These are phyloP conservation scores for Cheumatopsyche charites DNA, from an alignment of 1,140 invertebrate genomes.

Conservation along the genomic window DNA sequence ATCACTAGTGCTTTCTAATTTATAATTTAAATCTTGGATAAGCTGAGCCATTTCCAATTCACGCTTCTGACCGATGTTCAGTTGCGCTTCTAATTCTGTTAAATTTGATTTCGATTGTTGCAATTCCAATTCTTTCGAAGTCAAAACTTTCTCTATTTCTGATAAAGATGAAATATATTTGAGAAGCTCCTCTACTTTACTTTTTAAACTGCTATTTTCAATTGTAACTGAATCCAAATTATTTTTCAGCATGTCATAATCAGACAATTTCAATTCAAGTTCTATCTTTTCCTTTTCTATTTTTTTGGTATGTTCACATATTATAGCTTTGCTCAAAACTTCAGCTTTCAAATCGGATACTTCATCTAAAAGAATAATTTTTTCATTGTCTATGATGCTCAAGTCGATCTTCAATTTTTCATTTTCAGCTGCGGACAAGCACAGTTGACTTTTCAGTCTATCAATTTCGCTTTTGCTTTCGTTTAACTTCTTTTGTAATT, in stretches of 20 bases:
- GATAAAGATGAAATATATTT: not conserved
- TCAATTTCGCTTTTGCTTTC: conserved; percentile 54
- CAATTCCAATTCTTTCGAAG: not conserved
- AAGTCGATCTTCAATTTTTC: conserved; percentile 58
- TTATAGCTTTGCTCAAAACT: conserved; percentile 43
- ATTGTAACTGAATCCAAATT: conserved; percentile 21
- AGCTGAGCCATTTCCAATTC: not conserved
- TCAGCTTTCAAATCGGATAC: conserved; percentile 54
- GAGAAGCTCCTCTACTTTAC: conserved; percentile 34
- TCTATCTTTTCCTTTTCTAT: conserved; percentile 40
- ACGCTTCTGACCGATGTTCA: not conserved
- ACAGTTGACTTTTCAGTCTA: conserved; percentile 54
- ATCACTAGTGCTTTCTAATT: not conserved
- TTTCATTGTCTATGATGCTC: conserved; percentile 59
- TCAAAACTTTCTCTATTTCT: not conserved
- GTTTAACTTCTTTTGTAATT: conserved; percentile 54
- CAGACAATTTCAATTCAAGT: conserved; percentile 31
- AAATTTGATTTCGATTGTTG: not conserved
- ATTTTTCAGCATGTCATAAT: conserved; percentile 20
- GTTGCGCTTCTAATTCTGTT: not conserved
- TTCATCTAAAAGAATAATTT: conserved; percentile 56
- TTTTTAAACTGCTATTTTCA: conserved; percentile 32
- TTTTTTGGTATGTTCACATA: conserved; percentile 41
- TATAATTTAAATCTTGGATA: not conserved
- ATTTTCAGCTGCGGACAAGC: conserved; percentile 53